These are phyloP conservation scores for Dinocampus coccinellae DNA, from an alignment of 2,888 invertebrate genomes.

Conservation along the genomic window DNA sequence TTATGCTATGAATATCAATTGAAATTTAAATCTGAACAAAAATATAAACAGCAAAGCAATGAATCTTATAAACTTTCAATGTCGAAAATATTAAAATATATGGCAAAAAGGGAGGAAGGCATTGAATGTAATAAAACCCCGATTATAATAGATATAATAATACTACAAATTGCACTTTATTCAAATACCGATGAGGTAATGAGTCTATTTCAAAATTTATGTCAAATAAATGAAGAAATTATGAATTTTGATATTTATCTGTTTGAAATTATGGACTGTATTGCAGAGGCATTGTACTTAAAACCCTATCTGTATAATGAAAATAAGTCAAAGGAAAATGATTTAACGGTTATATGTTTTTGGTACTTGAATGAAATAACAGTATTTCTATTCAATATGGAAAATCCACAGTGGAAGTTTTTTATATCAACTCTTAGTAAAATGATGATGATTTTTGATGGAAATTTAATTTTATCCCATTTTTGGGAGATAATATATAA, in stretches of 20 bases:
- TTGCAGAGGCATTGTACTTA: conserved; percentile 50
- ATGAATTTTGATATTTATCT: neutral
- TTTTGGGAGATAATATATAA: conserved; percentile 46
- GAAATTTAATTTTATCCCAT: conserved; percentile 34
- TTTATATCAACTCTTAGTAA: conserved; percentile 54
- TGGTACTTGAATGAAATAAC: conserved; percentile 1
- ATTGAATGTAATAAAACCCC: conserved; percentile 32
- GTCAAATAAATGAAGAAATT: neutral
- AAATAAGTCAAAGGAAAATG: neutral
- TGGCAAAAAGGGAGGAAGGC: neutral
- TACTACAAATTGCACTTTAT: conserved; percentile 50
- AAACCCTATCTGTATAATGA: conserved; percentile 35
- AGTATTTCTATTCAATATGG: conserved; percentile 42
- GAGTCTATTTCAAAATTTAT: neutral
- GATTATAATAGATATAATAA: conserved; percentile 52
- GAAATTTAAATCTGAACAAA: neutral
- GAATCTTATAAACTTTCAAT: neutral
- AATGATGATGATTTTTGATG: conserved; percentile 43
- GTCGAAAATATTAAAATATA: conserved; percentile 30
- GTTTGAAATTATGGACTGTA: conserved; percentile 51
- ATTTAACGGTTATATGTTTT: neutral
- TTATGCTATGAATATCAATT: conserved; percentile 55
- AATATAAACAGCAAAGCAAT: neutral
- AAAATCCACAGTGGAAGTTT: conserved; percentile 49
- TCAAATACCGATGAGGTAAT: conserved; percentile 38